Conservation (phyloP, 2,113 vertebrate species). For the Pteropus alecto region DNA sequence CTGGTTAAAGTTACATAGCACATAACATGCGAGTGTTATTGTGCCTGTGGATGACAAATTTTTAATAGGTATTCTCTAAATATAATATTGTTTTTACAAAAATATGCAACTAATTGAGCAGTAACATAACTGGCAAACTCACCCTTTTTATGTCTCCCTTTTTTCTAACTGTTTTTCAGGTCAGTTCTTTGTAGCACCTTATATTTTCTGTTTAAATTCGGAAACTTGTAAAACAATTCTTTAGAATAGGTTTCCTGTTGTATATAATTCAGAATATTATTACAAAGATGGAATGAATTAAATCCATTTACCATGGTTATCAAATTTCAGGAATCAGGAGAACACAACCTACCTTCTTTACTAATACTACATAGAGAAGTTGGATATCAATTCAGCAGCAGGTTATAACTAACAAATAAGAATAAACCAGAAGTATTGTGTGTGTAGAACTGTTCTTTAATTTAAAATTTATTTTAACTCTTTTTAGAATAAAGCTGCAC, state of each 20-base stretch:
- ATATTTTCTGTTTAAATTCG: slow-evolving; percentile 65
- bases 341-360: slow-evolving; percentile 70
- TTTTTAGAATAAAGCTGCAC: not conserved
- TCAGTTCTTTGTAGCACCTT: not conserved
- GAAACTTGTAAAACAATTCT: slow-evolving; percentile 66
- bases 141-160: not conserved
- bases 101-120: not conserved
- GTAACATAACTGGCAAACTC: not conserved
- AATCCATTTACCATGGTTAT: slow-evolving; percentile 72
- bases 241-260: slow-evolving; percentile 58
- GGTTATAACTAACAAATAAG: slow-evolving; percentile 71
- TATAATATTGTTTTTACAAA: not conserved
- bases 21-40: not conserved
- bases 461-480: slow-evolving; percentile 48
- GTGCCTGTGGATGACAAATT: not conserved
- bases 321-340: slow-evolving; percentile 75
- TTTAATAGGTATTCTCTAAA: not conserved
- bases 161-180: slow-evolving; percentile 23
- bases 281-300: slow-evolving; percentile 76
- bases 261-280: slow-evolving; percentile 66
- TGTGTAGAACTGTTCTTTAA: slow-evolving; percentile 60
- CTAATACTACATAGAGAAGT: slow-evolving; percentile 59
- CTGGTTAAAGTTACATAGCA: not conserved
- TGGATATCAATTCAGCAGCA: slow-evolving; percentile 70
- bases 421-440: slow-evolving; percentile 66